phyloP scores from a whole-genome alignment of 2,113 vertebrate genomes.

The Peromyscus leucopus region DNA sequence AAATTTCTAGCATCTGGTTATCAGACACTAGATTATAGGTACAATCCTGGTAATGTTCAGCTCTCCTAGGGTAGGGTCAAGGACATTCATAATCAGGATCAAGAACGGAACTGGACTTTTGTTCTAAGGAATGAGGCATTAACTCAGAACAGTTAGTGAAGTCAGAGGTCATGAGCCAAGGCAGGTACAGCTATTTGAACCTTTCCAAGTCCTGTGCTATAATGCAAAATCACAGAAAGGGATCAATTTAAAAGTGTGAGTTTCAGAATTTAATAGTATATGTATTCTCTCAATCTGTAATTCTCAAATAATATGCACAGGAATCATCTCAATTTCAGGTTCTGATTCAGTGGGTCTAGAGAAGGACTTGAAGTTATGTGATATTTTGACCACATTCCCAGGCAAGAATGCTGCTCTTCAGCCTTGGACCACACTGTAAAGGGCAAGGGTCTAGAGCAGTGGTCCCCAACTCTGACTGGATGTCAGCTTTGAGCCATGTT shows the following conservation, averaged over 20 bases:
- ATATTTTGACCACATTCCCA: not conserved
- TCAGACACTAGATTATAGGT: not conserved
- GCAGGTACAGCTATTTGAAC: not conserved
- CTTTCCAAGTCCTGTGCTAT: not conserved
- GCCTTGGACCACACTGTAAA: not conserved
- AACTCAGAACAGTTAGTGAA: not conserved
- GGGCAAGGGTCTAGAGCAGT: not conserved
- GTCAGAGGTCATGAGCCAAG: not conserved
- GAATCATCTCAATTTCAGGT: not conserved
- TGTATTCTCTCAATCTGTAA: not conserved
- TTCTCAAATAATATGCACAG: not conserved
- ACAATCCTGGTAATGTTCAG: not conserved
- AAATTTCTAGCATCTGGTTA: not conserved
- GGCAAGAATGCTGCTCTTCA: not conserved
- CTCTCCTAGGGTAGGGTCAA: not conserved
- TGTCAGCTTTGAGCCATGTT: not conserved
- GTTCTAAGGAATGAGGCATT: not conserved
- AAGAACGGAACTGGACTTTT: not conserved
- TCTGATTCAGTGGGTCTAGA: not conserved
- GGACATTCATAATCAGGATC: not conserved
- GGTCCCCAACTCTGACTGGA: not conserved
- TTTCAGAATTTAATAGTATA: not conserved
- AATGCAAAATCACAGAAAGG: not conserved
- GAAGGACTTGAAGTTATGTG: not conserved
- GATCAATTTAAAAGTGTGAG: slow-evolving; percentile 14